Conservation (phyloP, 1,140 invertebrate species). For the Cotesia glomerata region DNA sequence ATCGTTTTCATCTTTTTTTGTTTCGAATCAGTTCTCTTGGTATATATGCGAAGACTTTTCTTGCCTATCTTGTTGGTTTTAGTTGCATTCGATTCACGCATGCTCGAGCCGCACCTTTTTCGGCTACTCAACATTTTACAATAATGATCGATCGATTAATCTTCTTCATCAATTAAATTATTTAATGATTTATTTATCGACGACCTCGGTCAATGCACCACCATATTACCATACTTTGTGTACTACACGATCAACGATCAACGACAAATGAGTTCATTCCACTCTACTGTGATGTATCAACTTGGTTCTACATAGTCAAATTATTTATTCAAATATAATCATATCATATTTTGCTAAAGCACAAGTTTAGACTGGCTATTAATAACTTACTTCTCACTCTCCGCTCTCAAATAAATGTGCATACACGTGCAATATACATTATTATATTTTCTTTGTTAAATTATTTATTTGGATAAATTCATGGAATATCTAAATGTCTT, state of each 20-base stretch:
- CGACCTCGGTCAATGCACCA: slow-evolving; percentile 3
- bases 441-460: not conserved
- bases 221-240: not conserved
- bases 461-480: slow-evolving; percentile 1
- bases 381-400: too few relatives aligned
- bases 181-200: not conserved
- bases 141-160: slow-evolving; percentile 13
- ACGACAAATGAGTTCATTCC: not conserved
- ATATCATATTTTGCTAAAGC: too few relatives aligned
- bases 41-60: not conserved
- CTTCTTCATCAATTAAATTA: not conserved
- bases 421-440: too few relatives aligned
- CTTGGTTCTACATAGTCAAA: too few relatives aligned
- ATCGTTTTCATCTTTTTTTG: not conserved
- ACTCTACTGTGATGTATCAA: not conserved
- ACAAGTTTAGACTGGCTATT: too few relatives aligned
- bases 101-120: slow-evolving; percentile 19
- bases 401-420: too few relatives aligned
- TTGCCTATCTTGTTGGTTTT: not conserved
- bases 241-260: too few relatives aligned
- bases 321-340: too few relatives aligned
- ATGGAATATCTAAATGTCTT: slow-evolving; percentile 4
- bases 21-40: not conserved
- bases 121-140: slow-evolving; percentile 5
- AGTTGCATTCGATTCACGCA: slow-evolving; percentile 4